Base-by-base conservation (phyloP, 1,140 invertebrate genomes). In the Bombus superbus region DNA sequence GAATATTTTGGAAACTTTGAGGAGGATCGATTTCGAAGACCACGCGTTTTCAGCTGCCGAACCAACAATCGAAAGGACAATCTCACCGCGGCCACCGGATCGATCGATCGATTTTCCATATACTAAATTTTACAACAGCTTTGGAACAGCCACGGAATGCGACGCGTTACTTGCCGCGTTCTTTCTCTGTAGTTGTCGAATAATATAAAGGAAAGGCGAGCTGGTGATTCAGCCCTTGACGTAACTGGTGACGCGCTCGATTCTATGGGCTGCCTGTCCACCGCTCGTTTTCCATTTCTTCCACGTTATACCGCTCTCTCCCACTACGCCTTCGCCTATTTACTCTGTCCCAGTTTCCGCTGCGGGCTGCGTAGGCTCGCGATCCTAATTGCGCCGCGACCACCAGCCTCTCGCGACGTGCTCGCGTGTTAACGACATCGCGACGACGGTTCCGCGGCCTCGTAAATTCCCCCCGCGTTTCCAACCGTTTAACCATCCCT, bases 311-410 rank as follows among this genome's bases (percentile, higher is more conserved):
- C 25, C 35, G 15, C 66, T 35, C 13, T n/a, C 5, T 15, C 47
- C n/a, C 66, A 71, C 57, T 81, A 47, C 71, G 66, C 79, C 28
- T 53, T 42, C 18, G 44, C 35, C 47, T 81, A 81, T 81, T 81
- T 81, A 71, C 66, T 42, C 66, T 81, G 79, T 28, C 79, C 66
- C 35, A 81, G 66, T 81, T 81, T 71, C 79, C 15, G 44, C 79
- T 42, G 64, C 40, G n/a, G 35, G 35, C 35, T 71, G 78, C 66
- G 66, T 81, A 81, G 79, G 66, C 66, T 40, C 28, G 35, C 38
- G 68, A 57, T 71, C 66, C 79, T 81, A 71, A 81, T 81, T 81
- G 79, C 79, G 35, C 78, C 62, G 13, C 64, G 79, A 57, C 47
- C 35, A n/a, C 69, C 79, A 42, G 66, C 18, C 66, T 69, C 66